These are phyloP conservation scores for Anniella stebbinsi DNA, from an alignment of 2,797 vertebrate species.

Conservation along the genomic window DNA sequence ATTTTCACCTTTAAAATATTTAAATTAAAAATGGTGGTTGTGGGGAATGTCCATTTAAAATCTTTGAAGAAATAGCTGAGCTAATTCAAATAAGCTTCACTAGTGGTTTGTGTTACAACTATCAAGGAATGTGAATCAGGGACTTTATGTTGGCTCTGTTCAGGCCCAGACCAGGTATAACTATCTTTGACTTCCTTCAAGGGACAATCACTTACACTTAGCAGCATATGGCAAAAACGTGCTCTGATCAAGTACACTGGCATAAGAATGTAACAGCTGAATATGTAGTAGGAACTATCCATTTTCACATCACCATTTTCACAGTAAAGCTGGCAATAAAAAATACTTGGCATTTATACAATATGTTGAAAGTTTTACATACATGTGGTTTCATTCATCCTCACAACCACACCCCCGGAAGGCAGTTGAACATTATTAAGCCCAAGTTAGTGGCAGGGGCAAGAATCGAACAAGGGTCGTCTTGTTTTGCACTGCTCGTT, in stretches of 20 bases:
- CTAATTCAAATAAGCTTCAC: conserved; percentile 26
- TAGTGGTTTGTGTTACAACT: background rate
- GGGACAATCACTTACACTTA: background rate
- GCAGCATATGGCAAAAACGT: background rate
- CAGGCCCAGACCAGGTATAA: background rate
- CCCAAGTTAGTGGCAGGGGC: background rate
- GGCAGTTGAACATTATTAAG: too few species aligned
- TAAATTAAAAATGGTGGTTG: background rate
- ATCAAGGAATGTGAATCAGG: background rate
- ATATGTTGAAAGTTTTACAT: background rate
- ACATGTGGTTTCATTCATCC: background rate
- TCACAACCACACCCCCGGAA: background rate
- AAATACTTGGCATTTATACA: background rate
- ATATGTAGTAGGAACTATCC: background rate
- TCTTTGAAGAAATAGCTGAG: conserved; percentile 19
- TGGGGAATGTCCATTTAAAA: background rate
- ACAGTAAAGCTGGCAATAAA: background rate
- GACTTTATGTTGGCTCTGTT: background rate
- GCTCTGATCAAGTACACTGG: background rate
- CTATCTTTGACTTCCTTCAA: background rate
- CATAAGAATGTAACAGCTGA: background rate
- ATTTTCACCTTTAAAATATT: conserved; percentile 37
- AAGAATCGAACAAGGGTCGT: too few species aligned
- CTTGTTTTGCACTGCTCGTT: background rate
- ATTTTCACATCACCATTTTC: too few species aligned